Evolutionary conservation across 1,140 invertebrate species (phyloP).

Genomic region (Camponotus vicinus): DNA sequence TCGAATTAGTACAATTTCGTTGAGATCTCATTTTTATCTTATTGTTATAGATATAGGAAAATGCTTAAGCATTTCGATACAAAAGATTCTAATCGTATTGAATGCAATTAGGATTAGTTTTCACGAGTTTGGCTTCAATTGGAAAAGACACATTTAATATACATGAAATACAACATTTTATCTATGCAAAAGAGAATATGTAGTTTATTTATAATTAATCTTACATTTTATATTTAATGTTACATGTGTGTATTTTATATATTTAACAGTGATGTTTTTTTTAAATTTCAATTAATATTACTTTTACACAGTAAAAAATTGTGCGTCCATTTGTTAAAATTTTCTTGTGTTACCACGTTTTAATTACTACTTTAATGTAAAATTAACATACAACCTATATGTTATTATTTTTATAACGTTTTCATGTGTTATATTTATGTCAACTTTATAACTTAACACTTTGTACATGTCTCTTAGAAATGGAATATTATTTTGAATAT

Average conservation of each 20-base stretch:
- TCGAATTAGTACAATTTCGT: conserved; percentile 19
- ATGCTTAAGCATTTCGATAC: background rate
- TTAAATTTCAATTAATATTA: background rate
- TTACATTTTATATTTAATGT: background rate
- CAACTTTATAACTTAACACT: too few species aligned
- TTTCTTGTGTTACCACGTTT: too few species aligned
- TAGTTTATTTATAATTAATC: background rate
- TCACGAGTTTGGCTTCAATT: background rate
- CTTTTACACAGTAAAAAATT: background rate
- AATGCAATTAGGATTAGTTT: background rate
- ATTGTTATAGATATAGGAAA: conserved; percentile 1
- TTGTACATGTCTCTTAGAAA: too few species aligned
- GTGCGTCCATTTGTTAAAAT: too few species aligned
- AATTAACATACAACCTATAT: too few species aligned
- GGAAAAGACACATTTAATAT: background rate
- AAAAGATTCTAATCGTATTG: background rate
- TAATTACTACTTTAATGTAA: too few species aligned
- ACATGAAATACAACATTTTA: background rate
- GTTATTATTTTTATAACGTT: too few species aligned
- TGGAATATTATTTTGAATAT: too few species aligned
- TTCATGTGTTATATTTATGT: too few species aligned
- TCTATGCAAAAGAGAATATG: background rate
- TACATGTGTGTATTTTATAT: background rate
- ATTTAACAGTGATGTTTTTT: background rate
- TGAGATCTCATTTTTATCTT: background rate